phyloP scores from a whole-genome alignment of 2,888 invertebrate species.

The Eumacrocentrus americanus region DNA sequence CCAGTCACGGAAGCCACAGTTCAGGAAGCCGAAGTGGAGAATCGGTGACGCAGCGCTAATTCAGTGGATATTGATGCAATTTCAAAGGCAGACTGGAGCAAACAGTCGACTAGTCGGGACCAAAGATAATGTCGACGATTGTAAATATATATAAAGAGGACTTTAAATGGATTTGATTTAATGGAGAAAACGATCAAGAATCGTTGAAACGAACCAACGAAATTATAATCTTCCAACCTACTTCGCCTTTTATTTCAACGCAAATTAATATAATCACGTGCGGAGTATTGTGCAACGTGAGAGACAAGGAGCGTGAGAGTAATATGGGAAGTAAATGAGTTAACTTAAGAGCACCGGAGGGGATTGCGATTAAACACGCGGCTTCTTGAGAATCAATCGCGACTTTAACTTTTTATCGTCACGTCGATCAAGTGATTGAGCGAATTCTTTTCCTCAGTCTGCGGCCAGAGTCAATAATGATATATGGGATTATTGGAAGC shows the following conservation, averaged over 20 bases:
- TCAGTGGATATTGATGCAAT: conserved; percentile 1
- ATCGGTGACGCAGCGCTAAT: conserved; percentile 43
- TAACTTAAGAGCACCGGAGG: not conserved
- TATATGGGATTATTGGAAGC: no score
- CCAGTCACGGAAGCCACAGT: conserved; percentile 62
- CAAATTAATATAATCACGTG: not conserved
- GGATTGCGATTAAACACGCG: not conserved
- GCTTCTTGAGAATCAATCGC: not conserved
- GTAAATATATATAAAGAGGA: no score
- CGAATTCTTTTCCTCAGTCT: conserved; percentile 41
- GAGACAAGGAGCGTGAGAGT: not conserved
- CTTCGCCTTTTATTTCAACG: not conserved
- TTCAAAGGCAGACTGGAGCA: conserved; percentile 25
- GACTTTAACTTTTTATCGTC: conserved; percentile 2
- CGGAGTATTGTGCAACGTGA: not conserved
- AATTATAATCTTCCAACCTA: not conserved
- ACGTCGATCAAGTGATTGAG: conserved; percentile 5
- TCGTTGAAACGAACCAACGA: not conserved
- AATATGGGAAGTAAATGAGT: not conserved
- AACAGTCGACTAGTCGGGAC: conserved; percentile 22
- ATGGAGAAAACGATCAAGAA: not conserved
- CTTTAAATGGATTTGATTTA: no score
- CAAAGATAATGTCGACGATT: conserved; percentile 11
- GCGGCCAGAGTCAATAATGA: no score
- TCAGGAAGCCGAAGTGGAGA: conserved; percentile 48